phyloP scores from a whole-genome alignment of 2,113 vertebrate species.

The Tetrao urogallus region DNA sequence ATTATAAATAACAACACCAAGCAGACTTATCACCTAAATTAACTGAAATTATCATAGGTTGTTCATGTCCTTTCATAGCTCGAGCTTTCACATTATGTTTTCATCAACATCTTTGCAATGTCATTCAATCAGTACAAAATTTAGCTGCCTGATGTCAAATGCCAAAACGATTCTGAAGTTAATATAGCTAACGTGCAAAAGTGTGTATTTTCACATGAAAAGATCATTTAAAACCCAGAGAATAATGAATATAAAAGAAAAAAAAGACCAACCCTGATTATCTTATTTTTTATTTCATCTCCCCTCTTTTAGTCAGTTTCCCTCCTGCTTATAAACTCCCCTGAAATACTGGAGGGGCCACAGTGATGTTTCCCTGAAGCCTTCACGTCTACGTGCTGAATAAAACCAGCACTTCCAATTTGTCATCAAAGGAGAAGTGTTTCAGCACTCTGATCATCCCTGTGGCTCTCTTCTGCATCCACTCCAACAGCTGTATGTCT shows the following conservation, averaged over 20 bases:
- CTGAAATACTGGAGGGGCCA: too few species aligned
- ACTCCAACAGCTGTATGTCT: not conserved
- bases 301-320: not conserved
- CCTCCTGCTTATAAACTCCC: not conserved
- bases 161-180: not conserved
- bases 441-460: not conserved
- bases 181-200: not conserved
- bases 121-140: not conserved
- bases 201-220: conserved; percentile 8
- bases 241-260: not conserved
- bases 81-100: not conserved
- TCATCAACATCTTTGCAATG: not conserved
- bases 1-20: not conserved
- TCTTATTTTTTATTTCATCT: not conserved
- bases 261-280: not conserved
- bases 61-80: not conserved
- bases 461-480: not conserved
- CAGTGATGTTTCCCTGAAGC: too few species aligned
- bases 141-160: not conserved
- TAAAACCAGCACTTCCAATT: not conserved
- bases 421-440: not conserved
- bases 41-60: not conserved
- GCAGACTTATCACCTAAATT: not conserved
- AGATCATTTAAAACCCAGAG: not conserved
- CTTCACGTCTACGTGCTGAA: not conserved